Base-by-base conservation (phyloP, 2,888 invertebrate species). In the Acanthopleura granulata region DNA sequence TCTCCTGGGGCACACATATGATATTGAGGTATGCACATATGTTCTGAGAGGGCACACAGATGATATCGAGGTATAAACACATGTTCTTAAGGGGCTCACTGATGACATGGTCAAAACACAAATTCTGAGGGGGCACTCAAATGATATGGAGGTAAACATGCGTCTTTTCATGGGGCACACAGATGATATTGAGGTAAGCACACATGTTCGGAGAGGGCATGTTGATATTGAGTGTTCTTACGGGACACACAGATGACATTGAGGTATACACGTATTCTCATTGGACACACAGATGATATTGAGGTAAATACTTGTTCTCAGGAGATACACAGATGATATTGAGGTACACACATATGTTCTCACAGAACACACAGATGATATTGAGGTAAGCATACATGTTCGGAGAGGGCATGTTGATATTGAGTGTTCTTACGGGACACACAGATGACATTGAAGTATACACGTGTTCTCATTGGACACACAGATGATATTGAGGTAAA, bases 11-110 rank as follows among this genome's bases (percentile, higher is more conserved):
- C 40, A 40, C 40, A 40, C 40, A 40, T 3, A 9, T 40, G 40
- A 40, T 40, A 40, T 18, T 16, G 25, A 61, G 29, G 25, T 62
- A 29, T 14, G 16, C 50, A 49, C 40, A 40, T 9, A 40, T 40
- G 40, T 3, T 40, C 40, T 40, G 4, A 40, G 40, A n/a, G 40
- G 40, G 40, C 3, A 40, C 40, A 40, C 40, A 40, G 40, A 40
- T 40, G 88, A 88, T 62, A 84, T 89, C 49, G 88, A 88, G 85
- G 89, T 89, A 77, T 72, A 72, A 15, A 49, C 40, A 40, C 40
- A 40, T 40, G 40, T 40, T 40, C 40, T 40, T 6, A 40, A 9
- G 40, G 4, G 3, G 40, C 40, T 6, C 87, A 88, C 62, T 84
- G 40, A 9, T 40, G 40, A 40, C 9, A 40, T 40, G 40, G 40